Evolutionary conservation across 2,797 vertebrate species (phyloP).

Genomic region (Eulemur mongoz): DNA sequence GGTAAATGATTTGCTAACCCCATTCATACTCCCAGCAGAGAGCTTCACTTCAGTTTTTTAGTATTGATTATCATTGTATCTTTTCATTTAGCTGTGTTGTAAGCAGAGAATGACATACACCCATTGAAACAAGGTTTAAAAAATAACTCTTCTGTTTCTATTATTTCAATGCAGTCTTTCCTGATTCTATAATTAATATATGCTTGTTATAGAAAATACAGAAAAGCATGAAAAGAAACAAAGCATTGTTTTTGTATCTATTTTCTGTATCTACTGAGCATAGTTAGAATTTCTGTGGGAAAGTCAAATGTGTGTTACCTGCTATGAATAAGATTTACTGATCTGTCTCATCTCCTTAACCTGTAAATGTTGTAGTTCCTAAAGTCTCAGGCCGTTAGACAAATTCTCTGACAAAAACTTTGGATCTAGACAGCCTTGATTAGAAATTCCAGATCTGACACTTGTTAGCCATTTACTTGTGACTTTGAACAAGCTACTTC

Average conservation of each 20-base stretch:
- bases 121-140: neutral
- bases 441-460: neutral
- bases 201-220: neutral
- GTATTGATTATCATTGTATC: neutral
- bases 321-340: neutral
- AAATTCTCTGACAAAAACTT: neutral
- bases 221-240: neutral
- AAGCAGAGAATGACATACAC: neutral
- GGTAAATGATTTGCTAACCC: neutral
- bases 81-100: neutral
- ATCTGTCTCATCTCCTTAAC: neutral
- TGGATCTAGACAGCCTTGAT: neutral
- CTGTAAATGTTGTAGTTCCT: neutral
- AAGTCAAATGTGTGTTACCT: neutral
- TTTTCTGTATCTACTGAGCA: neutral
- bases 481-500: no score
- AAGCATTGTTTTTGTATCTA: neutral
- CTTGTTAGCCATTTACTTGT: neutral
- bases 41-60: neutral
- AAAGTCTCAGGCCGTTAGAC: neutral
- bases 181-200: neutral
- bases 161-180: neutral
- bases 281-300: neutral
- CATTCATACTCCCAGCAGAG: neutral
- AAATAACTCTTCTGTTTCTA: neutral